Percentiles rank a stretch among this genome's conserved stretches.
Evolutionary conservation across 2,113 vertebrate species (phyloP).

Genomic region (Ranitomeya imitator): DNA sequence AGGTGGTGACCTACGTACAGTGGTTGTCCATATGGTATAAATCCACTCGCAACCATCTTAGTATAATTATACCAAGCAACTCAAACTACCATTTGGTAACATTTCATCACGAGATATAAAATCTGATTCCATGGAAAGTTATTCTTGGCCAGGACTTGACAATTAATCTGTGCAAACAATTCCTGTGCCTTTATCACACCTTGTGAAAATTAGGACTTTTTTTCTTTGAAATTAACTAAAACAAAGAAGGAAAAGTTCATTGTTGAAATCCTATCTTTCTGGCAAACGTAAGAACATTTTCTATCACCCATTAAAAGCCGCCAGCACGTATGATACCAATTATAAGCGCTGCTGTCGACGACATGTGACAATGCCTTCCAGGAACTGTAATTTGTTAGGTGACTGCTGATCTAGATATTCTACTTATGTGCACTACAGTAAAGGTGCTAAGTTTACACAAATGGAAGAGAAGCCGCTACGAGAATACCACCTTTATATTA

Average conservation of each 20-base stretch:
- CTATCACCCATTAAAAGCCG: slow-evolving; percentile 40
- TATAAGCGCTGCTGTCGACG: slow-evolving; percentile 15
- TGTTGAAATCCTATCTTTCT: slow-evolving; percentile 40
- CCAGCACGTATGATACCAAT: slow-evolving; percentile 22
- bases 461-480: not conserved
- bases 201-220: slow-evolving; percentile 7
- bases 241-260: not conserved
- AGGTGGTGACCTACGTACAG: too few species aligned
- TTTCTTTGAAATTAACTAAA: slow-evolving; percentile 39
- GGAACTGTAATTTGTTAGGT: slow-evolving; percentile 42
- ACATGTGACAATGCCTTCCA: slow-evolving; percentile 46
- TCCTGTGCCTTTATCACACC: not conserved
- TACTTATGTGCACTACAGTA: not conserved
- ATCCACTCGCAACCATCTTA: too few species aligned
- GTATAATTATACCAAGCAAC: not conserved
- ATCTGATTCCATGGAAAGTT: slow-evolving; percentile 21
- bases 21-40: too few species aligned
- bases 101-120: slow-evolving; percentile 2
- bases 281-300: slow-evolving; percentile 12
- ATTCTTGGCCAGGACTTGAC: slow-evolving; percentile 22
- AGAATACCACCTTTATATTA: not conserved
- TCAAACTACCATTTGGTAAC: not conserved
- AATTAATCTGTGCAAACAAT: not conserved
- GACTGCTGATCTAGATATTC: slow-evolving; percentile 20
- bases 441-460: not conserved